phyloP scores from a whole-genome alignment of 2,888 invertebrate genomes.

The Coenonympha glycerion region DNA sequence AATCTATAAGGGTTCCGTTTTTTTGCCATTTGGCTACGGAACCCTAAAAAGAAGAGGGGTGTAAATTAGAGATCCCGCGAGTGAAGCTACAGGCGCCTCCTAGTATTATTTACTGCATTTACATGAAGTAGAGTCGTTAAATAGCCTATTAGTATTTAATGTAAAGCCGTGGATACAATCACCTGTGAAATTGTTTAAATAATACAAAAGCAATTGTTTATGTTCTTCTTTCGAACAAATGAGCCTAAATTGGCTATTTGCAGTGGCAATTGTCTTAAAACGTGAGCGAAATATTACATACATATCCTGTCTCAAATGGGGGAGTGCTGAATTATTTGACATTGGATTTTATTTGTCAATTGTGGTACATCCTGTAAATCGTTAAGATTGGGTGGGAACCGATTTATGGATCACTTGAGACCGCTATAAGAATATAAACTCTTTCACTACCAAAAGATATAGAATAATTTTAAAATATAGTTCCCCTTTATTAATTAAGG shows the following conservation, averaged over 20 bases:
- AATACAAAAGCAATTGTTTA: slow-evolving; percentile 11
- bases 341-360: slow-evolving; percentile 60
- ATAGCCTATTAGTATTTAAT: slow-evolving; percentile 18
- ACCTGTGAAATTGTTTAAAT: slow-evolving; percentile 16
- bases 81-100: too few relatives aligned
- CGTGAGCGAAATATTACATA: slow-evolving; percentile 29
- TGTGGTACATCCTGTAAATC: slow-evolving; percentile 58
- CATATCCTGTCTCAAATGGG: slow-evolving; percentile 52
- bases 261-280: slow-evolving; percentile 24
- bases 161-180: slow-evolving; percentile 13
- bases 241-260: slow-evolving; percentile 18
- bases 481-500: too few relatives aligned
- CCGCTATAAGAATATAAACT: too few relatives aligned
- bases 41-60: too few relatives aligned
- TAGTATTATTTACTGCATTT: slow-evolving; percentile 11
- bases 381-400: slow-evolving; percentile 33
- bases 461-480: too few relatives aligned
- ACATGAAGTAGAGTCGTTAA: slow-evolving; percentile 8
- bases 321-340: slow-evolving; percentile 52
- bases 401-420: too few relatives aligned
- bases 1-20: too few relatives aligned
- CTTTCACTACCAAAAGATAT: too few relatives aligned
- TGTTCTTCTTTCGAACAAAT: slow-evolving; percentile 13
- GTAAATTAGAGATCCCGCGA: too few relatives aligned
- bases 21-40: too few relatives aligned